phyloP scores from a whole-genome alignment of 2,797 vertebrate species.

The Rhinella marina region DNA sequence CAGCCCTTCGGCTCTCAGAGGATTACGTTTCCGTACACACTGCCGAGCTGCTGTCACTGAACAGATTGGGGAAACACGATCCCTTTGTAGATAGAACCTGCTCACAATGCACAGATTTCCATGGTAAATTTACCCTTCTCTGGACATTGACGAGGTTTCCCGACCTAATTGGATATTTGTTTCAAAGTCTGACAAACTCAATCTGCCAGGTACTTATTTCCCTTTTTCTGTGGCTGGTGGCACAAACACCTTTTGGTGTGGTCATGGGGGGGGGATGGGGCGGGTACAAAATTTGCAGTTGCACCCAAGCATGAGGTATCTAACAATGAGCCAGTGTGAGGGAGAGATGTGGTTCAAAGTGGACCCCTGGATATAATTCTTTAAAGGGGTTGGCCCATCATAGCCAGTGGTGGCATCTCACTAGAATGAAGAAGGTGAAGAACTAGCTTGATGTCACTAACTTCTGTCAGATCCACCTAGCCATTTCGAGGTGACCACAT shows the following conservation, averaged over 20 bases:
- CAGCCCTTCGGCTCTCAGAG: conserved; percentile 39
- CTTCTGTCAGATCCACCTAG: background rate
- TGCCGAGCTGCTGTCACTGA: conserved; percentile 33
- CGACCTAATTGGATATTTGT: background rate
- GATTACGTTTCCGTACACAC: conserved; percentile 48
- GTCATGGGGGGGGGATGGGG: background rate
- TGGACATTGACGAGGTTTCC: background rate
- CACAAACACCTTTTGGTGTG: background rate
- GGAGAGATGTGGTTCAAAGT: background rate
- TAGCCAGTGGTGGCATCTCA: background rate
- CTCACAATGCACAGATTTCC: conserved; percentile 33
- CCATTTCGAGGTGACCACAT: background rate
- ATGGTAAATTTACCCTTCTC: conserved; percentile 11
- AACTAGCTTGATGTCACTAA: too few relatives aligned
- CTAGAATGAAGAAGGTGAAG: background rate
- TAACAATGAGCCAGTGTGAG: background rate
- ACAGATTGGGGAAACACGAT: conserved; percentile 43
- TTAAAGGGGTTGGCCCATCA: background rate
- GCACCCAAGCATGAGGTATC: background rate
- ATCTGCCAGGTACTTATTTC: background rate
- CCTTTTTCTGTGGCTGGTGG: background rate
- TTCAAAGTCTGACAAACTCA: background rate
- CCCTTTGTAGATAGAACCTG: conserved; percentile 24
- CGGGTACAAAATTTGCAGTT: background rate
- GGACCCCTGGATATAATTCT: background rate